A percentile compares a stretch with the other conserved stretches of the same genome.
Evolutionary conservation across 2,113 vertebrate genomes (phyloP).

Genomic region (Rhinopomastus cyanomelas): DNA sequence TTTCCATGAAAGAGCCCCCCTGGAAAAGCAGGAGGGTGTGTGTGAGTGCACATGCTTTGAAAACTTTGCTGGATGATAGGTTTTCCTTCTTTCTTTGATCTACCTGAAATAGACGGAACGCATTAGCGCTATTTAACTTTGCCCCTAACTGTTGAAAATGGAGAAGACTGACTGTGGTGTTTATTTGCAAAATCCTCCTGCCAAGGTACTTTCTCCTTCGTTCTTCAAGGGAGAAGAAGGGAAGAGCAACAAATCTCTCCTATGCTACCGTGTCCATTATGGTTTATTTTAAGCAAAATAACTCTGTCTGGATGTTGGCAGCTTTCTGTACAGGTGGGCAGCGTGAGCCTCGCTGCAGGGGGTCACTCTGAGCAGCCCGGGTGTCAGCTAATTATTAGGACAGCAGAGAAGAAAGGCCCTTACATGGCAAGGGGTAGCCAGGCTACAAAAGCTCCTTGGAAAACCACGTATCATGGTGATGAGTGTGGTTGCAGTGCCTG

Average conservation of each 20-base stretch:
- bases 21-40: not conserved
- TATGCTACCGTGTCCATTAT: not conserved
- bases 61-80: constrained; percentile 57
- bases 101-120: constrained; percentile 63
- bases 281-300: constrained; percentile 30
- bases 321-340: not conserved
- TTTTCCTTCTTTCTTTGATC: constrained; percentile 71
- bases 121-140: constrained; percentile 73
- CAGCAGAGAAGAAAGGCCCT: not conserved
- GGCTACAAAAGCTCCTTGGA: not conserved
- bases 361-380: not conserved
- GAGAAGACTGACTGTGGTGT: constrained; percentile 33
- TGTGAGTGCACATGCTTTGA: constrained; percentile 38
- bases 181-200: constrained; percentile 65
- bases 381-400: not conserved
- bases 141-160: constrained; percentile 28
- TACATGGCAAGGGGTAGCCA: not conserved
- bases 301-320: not conserved
- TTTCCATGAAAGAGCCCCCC: constrained; percentile 62
- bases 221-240: constrained; percentile 21
- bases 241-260: constrained; percentile 17
- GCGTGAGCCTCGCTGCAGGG: not conserved
- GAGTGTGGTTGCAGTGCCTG: not conserved
- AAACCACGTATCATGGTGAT: not conserved
- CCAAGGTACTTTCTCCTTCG: constrained; percentile 24